Evolutionary conservation across 2,113 vertebrate genomes (phyloP).

Genomic region (Mustelus asterias): DNA sequence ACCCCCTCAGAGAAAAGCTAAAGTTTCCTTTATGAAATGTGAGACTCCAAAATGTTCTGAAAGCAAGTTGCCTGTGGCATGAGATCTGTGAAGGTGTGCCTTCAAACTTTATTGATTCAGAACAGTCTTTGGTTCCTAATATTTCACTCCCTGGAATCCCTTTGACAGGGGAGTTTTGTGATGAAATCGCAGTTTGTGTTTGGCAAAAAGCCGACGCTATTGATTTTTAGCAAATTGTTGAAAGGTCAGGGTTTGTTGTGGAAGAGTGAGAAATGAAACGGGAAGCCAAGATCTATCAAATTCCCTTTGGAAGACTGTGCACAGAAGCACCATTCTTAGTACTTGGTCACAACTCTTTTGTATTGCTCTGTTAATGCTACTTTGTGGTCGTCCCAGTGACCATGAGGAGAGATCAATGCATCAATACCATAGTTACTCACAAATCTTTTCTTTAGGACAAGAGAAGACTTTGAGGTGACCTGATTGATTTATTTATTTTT

Average conservation of each 20-base stretch:
- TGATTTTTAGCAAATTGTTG: constrained; percentile 8
- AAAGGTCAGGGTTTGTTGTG: constrained; percentile 1
- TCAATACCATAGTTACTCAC: background rate
- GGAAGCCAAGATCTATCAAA: background rate
- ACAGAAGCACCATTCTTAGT: background rate
- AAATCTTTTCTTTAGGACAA: background rate
- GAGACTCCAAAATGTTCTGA: background rate
- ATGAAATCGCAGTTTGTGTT: background rate
- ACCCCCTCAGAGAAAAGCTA: background rate
- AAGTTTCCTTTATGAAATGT: background rate
- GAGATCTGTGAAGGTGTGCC: background rate
- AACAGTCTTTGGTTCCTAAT: background rate
- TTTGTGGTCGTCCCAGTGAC: background rate
- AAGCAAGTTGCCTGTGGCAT: background rate
- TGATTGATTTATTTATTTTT: background rate
- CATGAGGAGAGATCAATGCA: background rate
- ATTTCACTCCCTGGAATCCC: background rate
- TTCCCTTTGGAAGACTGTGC: background rate
- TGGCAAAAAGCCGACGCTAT: background rate
- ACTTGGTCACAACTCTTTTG: background rate
- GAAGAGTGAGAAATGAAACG: background rate
- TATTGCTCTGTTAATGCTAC: background rate
- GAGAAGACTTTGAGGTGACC: background rate
- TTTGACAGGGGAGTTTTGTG: background rate
- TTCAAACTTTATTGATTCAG: constrained; percentile 13